Conservation (phyloP, 2,888 invertebrate species). For the Camponotus fellah region DNA sequence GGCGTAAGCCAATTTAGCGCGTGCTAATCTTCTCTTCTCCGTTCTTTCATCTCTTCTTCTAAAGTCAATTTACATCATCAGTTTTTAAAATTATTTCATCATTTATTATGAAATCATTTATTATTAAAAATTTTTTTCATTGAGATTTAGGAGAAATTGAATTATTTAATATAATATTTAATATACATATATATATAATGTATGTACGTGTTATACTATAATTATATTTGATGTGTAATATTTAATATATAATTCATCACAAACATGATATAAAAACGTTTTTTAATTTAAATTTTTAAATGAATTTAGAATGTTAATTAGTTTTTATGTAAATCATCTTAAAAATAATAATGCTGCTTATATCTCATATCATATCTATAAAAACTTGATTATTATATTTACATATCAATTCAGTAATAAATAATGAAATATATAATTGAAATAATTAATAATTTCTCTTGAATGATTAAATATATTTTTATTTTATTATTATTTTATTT, state of each 20-base stretch:
- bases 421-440: no score
- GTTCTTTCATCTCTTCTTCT: slow-evolving; percentile 10
- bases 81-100: neutral
- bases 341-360: no score
- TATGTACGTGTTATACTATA: neutral
- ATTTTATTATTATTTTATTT: no score
- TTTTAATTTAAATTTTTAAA: neutral
- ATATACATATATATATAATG: neutral
- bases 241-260: neutral
- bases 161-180: neutral
- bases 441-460: no score
- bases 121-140: neutral
- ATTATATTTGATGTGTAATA: no score
- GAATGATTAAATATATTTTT: no score
- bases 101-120: neutral
- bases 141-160: neutral
- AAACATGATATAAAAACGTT: neutral
- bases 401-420: no score
- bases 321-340: no score
- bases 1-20: slow-evolving; percentile 82
- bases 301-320: neutral
- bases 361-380: no score
- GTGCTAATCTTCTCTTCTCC: slow-evolving; percentile 53
- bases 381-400: no score
- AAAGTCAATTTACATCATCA: slow-evolving; percentile 19